Conservation (phyloP, 1,140 invertebrate species). For the Bombus breviceps region DNA sequence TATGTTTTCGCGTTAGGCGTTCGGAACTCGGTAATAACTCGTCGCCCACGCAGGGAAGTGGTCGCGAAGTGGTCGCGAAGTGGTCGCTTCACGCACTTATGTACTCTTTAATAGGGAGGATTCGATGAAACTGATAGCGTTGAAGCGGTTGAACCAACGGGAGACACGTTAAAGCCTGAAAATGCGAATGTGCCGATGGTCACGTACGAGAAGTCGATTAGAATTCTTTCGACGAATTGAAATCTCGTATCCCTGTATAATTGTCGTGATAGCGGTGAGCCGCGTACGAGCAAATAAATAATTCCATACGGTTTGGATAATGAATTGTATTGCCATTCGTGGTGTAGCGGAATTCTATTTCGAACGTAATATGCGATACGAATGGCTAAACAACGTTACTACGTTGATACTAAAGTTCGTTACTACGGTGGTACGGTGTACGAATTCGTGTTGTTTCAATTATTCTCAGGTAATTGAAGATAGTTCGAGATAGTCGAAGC, state of each 20-base stretch:
- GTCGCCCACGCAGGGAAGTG: constrained; percentile 57
- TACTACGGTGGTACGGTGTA: neutral
- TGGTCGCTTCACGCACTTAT: constrained; percentile 9
- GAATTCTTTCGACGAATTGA: neutral
- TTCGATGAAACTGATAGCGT: constrained; percentile 40
- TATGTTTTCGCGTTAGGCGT: constrained; percentile 48
- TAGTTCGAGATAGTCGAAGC: no score
- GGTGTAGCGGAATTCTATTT: neutral
- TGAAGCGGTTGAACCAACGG: constrained; percentile 27
- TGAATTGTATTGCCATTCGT: neutral
- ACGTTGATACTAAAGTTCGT: neutral
- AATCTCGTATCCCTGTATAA: neutral
- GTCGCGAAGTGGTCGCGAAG: constrained; percentile 24
- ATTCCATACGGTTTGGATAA: neutral
- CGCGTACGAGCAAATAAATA: neutral
- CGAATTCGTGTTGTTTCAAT: neutral
- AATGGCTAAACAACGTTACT: neutral
- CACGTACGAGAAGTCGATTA: neutral
- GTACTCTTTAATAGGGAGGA: constrained; percentile 25
- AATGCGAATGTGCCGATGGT: neutral
- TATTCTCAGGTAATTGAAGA: neutral
- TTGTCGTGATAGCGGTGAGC: no score
- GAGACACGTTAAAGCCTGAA: neutral
- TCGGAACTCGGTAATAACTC: constrained; percentile 60
- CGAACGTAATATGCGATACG: neutral